phyloP scores from a whole-genome alignment of 2,113 vertebrate species.

The Lethenteron reissneri region DNA sequence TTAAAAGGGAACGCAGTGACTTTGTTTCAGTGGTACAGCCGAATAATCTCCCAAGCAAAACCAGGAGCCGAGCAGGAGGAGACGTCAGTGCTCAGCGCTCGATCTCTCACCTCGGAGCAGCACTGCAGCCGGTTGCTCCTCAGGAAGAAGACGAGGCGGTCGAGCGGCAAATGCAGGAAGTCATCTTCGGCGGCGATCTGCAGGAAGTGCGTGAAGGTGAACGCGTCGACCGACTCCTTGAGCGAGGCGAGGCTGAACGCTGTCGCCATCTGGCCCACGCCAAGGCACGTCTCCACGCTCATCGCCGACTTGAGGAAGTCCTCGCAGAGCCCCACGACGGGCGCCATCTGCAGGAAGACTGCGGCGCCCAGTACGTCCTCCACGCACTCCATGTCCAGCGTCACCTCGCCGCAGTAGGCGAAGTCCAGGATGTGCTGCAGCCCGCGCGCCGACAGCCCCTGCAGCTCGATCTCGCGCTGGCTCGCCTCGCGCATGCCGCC shows the following conservation, averaged over 20 bases:
- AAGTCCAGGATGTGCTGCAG: constrained; percentile 88
- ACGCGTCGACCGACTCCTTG: constrained; percentile 68
- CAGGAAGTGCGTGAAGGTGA: constrained; percentile 79
- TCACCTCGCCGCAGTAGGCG: constrained; percentile 80
- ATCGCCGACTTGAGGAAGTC: constrained; percentile 90
- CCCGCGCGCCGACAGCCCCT: constrained; percentile 63
- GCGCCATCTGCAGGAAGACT: constrained; percentile 89
- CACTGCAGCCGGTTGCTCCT: constrained; percentile 79
- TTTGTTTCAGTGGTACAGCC: too few species aligned
- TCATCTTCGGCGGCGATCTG: constrained; percentile 83
- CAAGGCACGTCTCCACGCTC: constrained; percentile 85
- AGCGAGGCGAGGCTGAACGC: constrained; percentile 73
- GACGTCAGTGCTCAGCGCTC: too few species aligned
- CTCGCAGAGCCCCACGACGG: constrained; percentile 79
- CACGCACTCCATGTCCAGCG: constrained; percentile 75
- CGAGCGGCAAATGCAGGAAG: constrained; percentile 71
- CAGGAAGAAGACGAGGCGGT: constrained; percentile 77
- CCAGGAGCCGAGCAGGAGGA: too few species aligned
- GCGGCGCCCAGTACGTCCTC: constrained; percentile 89
- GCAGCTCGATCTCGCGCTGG: constrained; percentile 68
- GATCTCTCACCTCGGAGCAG: constrained; percentile 31
- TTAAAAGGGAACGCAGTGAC: too few species aligned
- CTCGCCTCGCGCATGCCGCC: constrained; percentile 80
- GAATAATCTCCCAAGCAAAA: too few species aligned
- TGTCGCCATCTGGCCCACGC: constrained; percentile 92